These are phyloP conservation scores for Tragelaphus strepsiceros DNA, from an alignment of 2,113 vertebrate genomes.

Conservation along the genomic window DNA sequence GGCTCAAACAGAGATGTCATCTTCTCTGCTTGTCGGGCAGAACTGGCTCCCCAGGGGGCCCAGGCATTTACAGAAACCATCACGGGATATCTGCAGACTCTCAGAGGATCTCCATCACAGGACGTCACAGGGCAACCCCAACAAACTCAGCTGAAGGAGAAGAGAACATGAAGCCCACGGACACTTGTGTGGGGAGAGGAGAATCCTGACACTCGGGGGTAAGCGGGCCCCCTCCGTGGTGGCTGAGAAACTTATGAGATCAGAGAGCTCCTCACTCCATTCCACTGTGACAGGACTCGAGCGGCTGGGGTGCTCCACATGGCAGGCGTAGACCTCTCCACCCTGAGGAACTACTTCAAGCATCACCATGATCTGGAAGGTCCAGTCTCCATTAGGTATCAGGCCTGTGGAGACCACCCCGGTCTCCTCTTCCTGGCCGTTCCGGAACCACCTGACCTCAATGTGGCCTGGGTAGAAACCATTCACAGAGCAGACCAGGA, in stretches of 20 bases:
- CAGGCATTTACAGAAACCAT: not conserved
- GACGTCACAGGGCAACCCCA: accelerated
- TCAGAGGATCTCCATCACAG: not conserved
- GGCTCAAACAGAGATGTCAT: not conserved
- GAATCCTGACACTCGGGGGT: not conserved
- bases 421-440: not conserved
- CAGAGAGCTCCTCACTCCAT: constrained; percentile 51
- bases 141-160: not conserved
- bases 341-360: not conserved
- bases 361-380: constrained; percentile 54
- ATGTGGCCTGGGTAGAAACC: constrained; percentile 56
- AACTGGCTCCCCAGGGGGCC: accelerated
- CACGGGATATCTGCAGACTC: not conserved
- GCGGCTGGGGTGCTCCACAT: constrained; percentile 39
- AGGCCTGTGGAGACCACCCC: constrained; percentile 50
- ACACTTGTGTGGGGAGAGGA: not conserved
- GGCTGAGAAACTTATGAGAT: accelerated
- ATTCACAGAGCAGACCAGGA: constrained; percentile 67
- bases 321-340: constrained; percentile 59
- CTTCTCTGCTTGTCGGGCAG: accelerated
- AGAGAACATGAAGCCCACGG: not conserved
- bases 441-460: constrained; percentile 50
- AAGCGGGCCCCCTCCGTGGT: not conserved
- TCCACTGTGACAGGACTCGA: accelerated
- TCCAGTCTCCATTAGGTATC: constrained; percentile 60